Conservation (phyloP, 2,888 invertebrate genomes). For the Metellina segmentata region DNA sequence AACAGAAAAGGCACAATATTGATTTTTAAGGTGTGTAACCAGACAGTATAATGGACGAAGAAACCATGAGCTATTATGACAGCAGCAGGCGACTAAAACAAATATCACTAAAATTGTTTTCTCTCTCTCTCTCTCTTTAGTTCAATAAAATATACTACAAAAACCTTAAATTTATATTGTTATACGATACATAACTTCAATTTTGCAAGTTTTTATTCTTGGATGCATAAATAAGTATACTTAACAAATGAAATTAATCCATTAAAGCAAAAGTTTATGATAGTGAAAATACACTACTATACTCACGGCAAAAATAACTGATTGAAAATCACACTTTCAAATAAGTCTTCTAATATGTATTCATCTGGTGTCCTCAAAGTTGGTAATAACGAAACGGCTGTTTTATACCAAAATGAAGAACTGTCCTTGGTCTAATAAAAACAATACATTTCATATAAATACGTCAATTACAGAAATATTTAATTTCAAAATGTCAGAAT, state of each 20-base stretch:
- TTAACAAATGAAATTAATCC: not conserved
- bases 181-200: no score
- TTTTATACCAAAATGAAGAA: conserved; percentile 34
- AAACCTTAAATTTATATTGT: no score
- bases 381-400: conserved; percentile 38
- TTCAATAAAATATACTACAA: no score
- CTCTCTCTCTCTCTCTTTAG: no score
- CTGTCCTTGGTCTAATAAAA: not conserved
- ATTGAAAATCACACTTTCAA: conserved; percentile 61
- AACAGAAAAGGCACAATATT: no score
- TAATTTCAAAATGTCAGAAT: not conserved
- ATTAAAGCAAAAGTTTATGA: not conserved
- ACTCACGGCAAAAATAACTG: conserved; percentile 48
- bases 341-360: conserved; percentile 45
- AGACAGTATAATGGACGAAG: no score
- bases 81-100: no score
- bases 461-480: not conserved
- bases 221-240: not conserved
- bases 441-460: not conserved
- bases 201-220: no score
- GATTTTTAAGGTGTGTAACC: no score
- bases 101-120: no score
- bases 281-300: not conserved
- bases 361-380: conserved; percentile 43
- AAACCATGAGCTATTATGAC: no score